Conservation (phyloP, 2,113 vertebrate species). For the Mixornis gularis region DNA sequence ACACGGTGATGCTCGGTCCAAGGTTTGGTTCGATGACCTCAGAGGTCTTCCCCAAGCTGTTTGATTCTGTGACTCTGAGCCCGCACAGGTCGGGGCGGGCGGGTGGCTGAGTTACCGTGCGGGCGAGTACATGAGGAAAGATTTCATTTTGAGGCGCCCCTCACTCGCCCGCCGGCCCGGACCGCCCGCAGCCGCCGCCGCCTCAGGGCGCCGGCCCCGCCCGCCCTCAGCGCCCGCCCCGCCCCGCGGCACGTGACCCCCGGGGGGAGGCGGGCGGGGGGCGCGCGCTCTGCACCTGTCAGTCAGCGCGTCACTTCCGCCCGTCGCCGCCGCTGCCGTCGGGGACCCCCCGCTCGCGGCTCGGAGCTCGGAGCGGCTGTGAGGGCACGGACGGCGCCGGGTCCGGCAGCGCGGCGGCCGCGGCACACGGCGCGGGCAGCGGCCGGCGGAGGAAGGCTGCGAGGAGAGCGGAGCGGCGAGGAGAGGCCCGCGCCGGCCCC, state of each 20-base stretch:
- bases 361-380: not conserved
- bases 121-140: rapidly evolving
- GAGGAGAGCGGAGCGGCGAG: not conserved
- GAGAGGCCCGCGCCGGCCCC: not conserved
- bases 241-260: too few relatives aligned
- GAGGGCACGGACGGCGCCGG: not conserved
- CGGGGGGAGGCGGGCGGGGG: too few relatives aligned
- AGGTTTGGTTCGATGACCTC: not conserved
- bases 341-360: not conserved
- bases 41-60: too few relatives aligned
- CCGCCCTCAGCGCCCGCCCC: too few relatives aligned
- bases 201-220: too few relatives aligned
- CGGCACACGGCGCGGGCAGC: not conserved
- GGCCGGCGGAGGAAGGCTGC: not conserved
- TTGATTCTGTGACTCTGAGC: not conserved
- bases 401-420: not conserved
- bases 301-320: not conserved
- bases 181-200: too few relatives aligned
- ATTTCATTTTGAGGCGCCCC: too few relatives aligned
- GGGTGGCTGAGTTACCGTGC: not conserved
- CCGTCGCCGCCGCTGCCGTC: not conserved
- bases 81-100: not conserved
- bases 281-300: not conserved
- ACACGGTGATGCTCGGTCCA: not conserved
- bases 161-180: rapidly evolving